phyloP scores from a whole-genome alignment of 2,113 vertebrate species.

The Gnathonemus echidnorhynchus region DNA sequence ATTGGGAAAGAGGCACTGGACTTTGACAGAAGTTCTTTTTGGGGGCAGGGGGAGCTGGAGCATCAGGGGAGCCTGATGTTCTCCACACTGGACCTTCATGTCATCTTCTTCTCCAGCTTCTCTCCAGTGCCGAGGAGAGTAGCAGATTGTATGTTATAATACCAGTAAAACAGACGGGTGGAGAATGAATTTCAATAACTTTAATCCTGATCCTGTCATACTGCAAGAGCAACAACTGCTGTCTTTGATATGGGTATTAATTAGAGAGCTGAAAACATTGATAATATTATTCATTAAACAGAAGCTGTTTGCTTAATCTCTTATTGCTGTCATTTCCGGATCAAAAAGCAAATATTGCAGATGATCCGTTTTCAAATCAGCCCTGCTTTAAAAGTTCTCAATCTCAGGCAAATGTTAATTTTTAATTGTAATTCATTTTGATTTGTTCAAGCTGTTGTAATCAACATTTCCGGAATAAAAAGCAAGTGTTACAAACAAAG shows the following conservation, averaged over 20 bases:
- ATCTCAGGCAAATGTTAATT: not conserved
- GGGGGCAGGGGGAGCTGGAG: not conserved
- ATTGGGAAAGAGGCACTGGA: not conserved
- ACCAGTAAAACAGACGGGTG: not conserved
- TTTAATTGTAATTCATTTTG: not conserved
- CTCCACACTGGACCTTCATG: not conserved
- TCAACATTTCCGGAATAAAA: not conserved
- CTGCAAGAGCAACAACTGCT: not conserved
- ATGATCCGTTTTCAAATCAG: not conserved
- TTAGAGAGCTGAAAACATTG: not conserved
- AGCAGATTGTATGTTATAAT: not conserved
- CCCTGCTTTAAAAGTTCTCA: not conserved
- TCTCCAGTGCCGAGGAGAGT: not conserved
- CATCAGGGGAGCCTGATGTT: not conserved
- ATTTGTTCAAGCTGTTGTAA: not conserved
- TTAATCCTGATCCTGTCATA: not conserved
- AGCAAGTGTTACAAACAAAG: not conserved
- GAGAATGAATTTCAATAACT: not conserved
- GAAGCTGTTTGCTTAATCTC: not conserved
- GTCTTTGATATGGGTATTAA: constrained; percentile 9
- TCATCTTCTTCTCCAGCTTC: not conserved
- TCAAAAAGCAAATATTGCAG: not conserved
- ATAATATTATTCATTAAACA: constrained; percentile 11
- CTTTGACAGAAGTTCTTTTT: not conserved
- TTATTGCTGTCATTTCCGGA: not conserved